phyloP scores from a whole-genome alignment of 2,797 vertebrate species.

The Muscicapa striata region DNA sequence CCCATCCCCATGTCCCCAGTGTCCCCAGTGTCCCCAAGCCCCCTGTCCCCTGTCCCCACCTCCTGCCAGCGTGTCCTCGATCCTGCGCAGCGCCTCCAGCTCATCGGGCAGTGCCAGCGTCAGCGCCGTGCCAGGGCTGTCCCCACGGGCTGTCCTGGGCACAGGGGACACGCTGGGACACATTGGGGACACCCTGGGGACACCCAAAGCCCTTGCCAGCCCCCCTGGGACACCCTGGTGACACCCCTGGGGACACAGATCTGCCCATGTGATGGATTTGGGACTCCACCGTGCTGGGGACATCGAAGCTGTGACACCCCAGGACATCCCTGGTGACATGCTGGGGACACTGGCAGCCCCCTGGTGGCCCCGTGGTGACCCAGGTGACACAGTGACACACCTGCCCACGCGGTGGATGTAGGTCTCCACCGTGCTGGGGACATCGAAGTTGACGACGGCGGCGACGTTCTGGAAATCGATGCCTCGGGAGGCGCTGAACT shows the following conservation, averaged over 20 bases:
- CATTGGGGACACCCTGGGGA: no score
- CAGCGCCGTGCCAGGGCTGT: constrained; percentile 87
- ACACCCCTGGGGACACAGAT: no score
- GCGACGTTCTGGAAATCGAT: not conserved
- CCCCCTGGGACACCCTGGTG: no score
- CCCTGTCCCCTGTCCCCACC: constrained; percentile 67
- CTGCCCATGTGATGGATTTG: no score
- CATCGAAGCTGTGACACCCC: no score
- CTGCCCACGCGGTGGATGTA: not conserved
- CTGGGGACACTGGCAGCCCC: not conserved
- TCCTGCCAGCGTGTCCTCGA: constrained; percentile 83
- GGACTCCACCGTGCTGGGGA: no score
- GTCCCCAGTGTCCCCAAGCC: not conserved
- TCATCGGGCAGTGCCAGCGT: constrained; percentile 86
- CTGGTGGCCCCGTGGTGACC: not conserved
- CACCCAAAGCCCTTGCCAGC: no score
- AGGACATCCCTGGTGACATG: not conserved
- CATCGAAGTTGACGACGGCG: not conserved
- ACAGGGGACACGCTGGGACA: not conserved
- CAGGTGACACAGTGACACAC: not conserved
- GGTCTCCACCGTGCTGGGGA: not conserved
- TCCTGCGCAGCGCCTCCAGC: constrained; percentile 68
- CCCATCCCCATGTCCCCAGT: no score
- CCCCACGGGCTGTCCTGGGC: constrained; percentile 87
- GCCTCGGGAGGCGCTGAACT: not conserved